These are phyloP conservation scores for Neoarius graeffei DNA, from an alignment of 2,113 vertebrate species.

Conservation along the genomic window DNA sequence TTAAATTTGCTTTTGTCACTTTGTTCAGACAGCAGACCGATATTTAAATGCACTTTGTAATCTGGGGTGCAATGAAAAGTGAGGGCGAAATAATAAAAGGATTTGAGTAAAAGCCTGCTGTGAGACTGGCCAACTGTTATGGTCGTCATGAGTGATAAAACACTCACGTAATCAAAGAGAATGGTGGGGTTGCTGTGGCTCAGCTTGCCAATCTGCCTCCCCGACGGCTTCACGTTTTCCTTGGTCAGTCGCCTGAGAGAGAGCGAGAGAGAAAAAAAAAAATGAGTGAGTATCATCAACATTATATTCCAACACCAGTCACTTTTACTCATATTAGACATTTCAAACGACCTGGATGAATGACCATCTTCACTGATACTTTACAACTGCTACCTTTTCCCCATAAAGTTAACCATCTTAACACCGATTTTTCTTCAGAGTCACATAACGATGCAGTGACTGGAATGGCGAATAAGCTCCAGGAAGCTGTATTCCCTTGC, in stretches of 20 bases:
- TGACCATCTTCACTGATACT: neutral
- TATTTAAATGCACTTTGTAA: conserved; percentile 34
- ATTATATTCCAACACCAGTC: neutral
- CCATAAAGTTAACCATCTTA: neutral
- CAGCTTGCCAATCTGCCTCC: conserved; percentile 97
- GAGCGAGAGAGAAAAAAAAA: neutral
- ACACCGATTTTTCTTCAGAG: neutral
- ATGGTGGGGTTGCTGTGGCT: conserved; percentile 99
- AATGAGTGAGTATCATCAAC: neutral
- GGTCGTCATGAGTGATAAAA: conserved; percentile 43
- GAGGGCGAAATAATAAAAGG: conserved; percentile 41
- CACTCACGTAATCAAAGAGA: conserved; percentile 98
- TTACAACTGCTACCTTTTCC: neutral
- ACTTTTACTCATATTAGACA: neutral
- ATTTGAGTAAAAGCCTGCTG: conserved; percentile 28
- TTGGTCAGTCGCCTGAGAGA: conserved; percentile 88
- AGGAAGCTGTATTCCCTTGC: neutral
- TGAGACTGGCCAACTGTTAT: conserved; percentile 42
- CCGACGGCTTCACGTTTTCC: conserved; percentile 99
- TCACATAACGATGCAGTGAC: neutral
- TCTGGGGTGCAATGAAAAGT: conserved; percentile 39
- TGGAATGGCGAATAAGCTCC: neutral
- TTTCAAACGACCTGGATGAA: neutral
- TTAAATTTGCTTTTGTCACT: conserved; percentile 15
- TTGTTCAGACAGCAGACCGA: neutral